Conservation (phyloP, 2,113 vertebrate genomes). For the Tinamus guttatus region DNA sequence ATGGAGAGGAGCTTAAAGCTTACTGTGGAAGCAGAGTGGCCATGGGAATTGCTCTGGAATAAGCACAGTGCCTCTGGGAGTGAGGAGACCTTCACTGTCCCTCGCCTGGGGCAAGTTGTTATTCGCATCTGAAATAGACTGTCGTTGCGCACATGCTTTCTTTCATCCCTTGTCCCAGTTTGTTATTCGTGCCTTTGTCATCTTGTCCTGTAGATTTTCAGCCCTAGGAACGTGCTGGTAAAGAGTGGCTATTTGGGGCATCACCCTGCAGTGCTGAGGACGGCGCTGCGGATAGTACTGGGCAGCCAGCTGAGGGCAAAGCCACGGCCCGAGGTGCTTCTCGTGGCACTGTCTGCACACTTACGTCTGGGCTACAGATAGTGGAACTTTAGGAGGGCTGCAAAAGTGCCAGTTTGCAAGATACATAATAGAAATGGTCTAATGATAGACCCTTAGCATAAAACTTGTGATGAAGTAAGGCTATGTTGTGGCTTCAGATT, state of each 20-base stretch:
- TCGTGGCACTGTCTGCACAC: background rate
- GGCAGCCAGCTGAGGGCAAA: background rate
- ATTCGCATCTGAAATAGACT: background rate
- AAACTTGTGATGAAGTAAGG: background rate
- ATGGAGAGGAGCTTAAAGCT: background rate
- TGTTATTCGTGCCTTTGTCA: background rate
- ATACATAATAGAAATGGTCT: background rate
- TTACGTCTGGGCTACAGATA: background rate
- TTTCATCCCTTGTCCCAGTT: background rate
- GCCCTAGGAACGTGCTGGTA: background rate
- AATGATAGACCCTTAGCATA: rapidly evolving
- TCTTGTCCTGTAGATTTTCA: background rate
- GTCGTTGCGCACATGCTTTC: background rate
- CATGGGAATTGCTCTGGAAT: background rate
- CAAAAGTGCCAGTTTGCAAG: background rate
- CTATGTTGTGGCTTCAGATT: background rate
- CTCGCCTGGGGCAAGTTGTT: background rate
- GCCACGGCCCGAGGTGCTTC: rapidly evolving
- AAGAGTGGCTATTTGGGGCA: background rate
- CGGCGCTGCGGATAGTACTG: too few relatives aligned
- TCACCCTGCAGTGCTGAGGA: background rate
- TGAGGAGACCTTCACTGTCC: background rate
- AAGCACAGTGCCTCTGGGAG: background rate
- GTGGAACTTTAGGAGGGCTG: background rate
- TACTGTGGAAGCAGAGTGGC: background rate